Base-by-base conservation (phyloP, 1,140 invertebrate species). In the Lepidurus apus region DNA sequence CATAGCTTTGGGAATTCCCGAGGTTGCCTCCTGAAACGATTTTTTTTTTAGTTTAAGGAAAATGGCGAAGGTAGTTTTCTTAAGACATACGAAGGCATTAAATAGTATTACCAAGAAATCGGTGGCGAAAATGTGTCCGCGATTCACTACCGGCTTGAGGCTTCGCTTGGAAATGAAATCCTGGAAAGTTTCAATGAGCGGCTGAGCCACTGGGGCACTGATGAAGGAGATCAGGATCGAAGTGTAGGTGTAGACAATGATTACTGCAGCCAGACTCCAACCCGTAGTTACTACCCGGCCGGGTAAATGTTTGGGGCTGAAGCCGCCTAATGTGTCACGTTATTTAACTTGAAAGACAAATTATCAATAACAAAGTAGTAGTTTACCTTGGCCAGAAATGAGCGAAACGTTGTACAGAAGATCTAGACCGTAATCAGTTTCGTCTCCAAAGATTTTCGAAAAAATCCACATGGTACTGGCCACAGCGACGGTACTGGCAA, bases 1-100 rank as follows among this genome's bases (percentile, higher is more conserved):
- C 53, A 65, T 65, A 7, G 53, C 53, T 65, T 65, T 65, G 17
- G 17, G 53, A 65, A 65, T 65, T 65, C 53, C 53, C 21, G 53
- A 65, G 17, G 53, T 65, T 17, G 53, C 53, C 21, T 65, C 53
- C 53, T 65, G 4, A 34, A 34, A 34, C 3, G 2, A 34, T 4
- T 34, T 34, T 34, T 34, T 34, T 4, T 34, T 34, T 4, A 34
- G 34, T 34, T 34, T 34, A 4, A 34, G 4, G 34, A 34, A 0
- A 4, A 34, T 34, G 2, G 0, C 34, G 34, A 34, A 34, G 34
- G 2, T 34, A 34, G 34, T 34, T 34, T 26, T 2, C 34, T 34
- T 34, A 34, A 34, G 34, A 47, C 45, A 17, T 0, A 47, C 0
- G 0, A 11, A 65, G 17, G 21, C 4, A 4, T 1, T 65, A 7